These are phyloP conservation scores for Anguilla megastoma DNA, from an alignment of 2,797 vertebrate genomes.

Conservation along the genomic window DNA sequence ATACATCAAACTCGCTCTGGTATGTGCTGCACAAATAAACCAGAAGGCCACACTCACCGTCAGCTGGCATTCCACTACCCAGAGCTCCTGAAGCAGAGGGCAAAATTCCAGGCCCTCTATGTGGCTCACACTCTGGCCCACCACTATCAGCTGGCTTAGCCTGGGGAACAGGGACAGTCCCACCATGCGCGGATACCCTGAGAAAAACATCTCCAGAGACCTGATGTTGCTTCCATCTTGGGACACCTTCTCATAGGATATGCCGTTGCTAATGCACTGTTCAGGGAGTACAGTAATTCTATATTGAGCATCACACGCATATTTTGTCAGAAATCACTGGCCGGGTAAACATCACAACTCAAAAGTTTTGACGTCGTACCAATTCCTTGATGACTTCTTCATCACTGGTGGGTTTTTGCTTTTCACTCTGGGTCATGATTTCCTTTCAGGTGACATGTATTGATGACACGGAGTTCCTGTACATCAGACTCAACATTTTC, in stretches of 20 bases:
- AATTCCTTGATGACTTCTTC: conserved; percentile 81
- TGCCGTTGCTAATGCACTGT: conserved; percentile 80
- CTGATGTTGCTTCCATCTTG: conserved; percentile 65
- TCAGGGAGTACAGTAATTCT: conserved; percentile 27
- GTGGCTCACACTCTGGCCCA: conserved; percentile 73
- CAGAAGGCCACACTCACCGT: conserved; percentile 65
- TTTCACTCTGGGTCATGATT: conserved; percentile 72
- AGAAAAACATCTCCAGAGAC: conserved; percentile 83
- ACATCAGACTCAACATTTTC: neutral
- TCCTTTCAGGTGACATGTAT: neutral
- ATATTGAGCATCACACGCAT: conserved; percentile 9
- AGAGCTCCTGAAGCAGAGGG: conserved; percentile 78
- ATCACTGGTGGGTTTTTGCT: conserved; percentile 55
- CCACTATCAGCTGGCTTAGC: conserved; percentile 73
- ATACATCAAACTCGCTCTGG: neutral
- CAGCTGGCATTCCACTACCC: conserved; percentile 78
- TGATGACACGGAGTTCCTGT: conserved; percentile 4
- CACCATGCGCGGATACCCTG: conserved; percentile 75
- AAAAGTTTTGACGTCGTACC: conserved; percentile 62
- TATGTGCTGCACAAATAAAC: neutral
- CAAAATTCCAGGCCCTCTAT: conserved; percentile 76
- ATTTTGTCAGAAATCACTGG: conserved; percentile 1
- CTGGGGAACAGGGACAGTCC: conserved; percentile 77
- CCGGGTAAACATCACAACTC: neutral
- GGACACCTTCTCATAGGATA: conserved; percentile 71